Conservation (phyloP, 2,797 vertebrate genomes). For the Gymnothorax reevesii region DNA sequence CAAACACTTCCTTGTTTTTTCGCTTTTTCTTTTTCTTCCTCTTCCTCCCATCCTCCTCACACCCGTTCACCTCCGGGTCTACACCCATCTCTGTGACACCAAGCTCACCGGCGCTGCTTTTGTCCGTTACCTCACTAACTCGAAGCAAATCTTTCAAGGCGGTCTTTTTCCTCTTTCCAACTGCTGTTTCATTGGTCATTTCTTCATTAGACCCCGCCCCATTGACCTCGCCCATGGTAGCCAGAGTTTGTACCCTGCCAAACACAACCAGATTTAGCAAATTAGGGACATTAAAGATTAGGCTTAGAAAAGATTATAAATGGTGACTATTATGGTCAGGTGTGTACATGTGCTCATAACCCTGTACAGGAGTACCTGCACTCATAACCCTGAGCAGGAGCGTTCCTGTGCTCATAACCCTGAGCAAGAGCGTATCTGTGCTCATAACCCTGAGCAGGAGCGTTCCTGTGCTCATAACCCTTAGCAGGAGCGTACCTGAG, state of each 20-base stretch:
- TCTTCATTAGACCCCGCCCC: slow-evolving; percentile 20
- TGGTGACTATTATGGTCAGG: too few species aligned
- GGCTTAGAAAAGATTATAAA: too few species aligned
- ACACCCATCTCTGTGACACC: slow-evolving; percentile 35
- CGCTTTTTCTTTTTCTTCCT: slow-evolving; percentile 66
- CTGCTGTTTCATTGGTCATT: slow-evolving; percentile 38
- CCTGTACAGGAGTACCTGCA: too few species aligned
- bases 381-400: too few species aligned
- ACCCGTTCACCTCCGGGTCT: background rate
- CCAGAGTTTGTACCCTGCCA: slow-evolving; percentile 69
- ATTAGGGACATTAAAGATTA: too few species aligned
- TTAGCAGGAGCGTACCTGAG: too few species aligned
- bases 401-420: too few species aligned
- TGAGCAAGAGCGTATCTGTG: too few species aligned
- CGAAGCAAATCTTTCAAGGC: slow-evolving; percentile 45
- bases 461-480: too few species aligned
- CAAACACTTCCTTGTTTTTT: slow-evolving; percentile 54
- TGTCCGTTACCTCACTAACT: background rate
- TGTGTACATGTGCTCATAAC: too few species aligned
- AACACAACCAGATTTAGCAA: background rate
- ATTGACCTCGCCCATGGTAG: slow-evolving; percentile 52
- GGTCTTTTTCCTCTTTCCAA: slow-evolving; percentile 69
- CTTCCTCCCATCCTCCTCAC: slow-evolving; percentile 30
- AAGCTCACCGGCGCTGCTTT: slow-evolving; percentile 11
- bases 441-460: too few species aligned